Evolutionary conservation across 2,797 vertebrate species (phyloP).

Genomic region (Toxotes lorentzi): DNA sequence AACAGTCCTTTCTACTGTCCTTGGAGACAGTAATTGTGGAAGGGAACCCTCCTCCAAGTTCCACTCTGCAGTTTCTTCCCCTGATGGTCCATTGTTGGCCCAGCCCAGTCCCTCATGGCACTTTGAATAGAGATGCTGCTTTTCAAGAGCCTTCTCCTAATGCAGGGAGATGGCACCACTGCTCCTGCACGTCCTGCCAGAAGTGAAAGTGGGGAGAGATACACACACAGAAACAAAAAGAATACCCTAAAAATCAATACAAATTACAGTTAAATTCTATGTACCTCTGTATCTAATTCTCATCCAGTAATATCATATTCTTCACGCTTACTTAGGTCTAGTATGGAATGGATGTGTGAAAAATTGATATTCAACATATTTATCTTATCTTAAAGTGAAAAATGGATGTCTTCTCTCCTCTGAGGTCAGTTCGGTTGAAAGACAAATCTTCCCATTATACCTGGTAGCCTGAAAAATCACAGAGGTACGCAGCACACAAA

Average conservation of each 20-base stretch:
- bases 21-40: background rate
- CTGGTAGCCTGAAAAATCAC: background rate
- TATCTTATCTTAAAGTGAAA: slow-evolving; percentile 20
- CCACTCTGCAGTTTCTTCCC: background rate
- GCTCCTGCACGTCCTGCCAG: background rate
- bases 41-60: background rate
- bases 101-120: background rate
- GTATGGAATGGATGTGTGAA: background rate
- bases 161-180: background rate
- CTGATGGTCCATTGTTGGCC: background rate
- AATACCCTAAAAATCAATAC: background rate
- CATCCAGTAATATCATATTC: slow-evolving; percentile 3
- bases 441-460: background rate
- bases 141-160: background rate
- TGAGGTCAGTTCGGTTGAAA: slow-evolving; percentile 11
- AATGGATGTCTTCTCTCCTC: background rate
- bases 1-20: background rate
- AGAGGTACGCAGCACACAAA: background rate
- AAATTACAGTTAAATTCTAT: background rate
- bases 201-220: background rate
- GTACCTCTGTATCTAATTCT: slow-evolving; percentile 4
- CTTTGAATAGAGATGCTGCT: background rate
- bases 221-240: background rate
- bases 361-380: slow-evolving; percentile 8
- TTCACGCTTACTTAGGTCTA: background rate